Evolutionary conservation across 2,113 vertebrate species (phyloP).

Genomic region (Epinephelus moara): DNA sequence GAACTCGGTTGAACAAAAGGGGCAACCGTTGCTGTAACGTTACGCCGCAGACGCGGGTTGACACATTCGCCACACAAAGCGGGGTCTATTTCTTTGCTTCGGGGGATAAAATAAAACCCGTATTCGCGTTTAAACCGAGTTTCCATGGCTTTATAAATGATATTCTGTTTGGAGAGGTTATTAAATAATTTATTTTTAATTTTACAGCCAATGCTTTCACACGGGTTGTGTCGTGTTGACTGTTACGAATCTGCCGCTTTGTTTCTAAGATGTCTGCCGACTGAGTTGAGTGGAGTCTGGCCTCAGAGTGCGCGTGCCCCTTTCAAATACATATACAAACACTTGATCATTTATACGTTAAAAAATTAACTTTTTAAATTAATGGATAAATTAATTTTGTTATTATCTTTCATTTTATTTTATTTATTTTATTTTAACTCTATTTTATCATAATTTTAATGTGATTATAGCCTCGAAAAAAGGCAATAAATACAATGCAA

Average conservation of each 20-base stretch:
- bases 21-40: constrained; percentile 72
- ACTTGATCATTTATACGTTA: neutral
- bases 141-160: rapidly evolving
- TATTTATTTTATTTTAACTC: no score
- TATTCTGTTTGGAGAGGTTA: rapidly evolving
- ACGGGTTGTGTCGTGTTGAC: neutral
- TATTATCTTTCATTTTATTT: no score
- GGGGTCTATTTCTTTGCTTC: constrained; percentile 26
- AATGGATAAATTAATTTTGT: neutral
- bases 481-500: constrained; percentile 12
- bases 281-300: neutral
- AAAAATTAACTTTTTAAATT: neutral
- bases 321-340: neutral
- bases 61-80: constrained; percentile 81
- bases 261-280: constrained; percentile 33
- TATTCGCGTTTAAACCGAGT: rapidly evolving
- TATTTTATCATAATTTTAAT: neutral
- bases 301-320: neutral
- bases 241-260: constrained; percentile 67
- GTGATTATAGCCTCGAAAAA: neutral
- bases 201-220: neutral
- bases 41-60: constrained; percentile 59
- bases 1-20: constrained; percentile 85
- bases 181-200: neutral
- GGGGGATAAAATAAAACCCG: neutral